Evolutionary conservation across 2,888 invertebrate species (phyloP), one percentile per base, ranked within the genome.

Genomic region (Reticulitermes lucifugus): DNA sequence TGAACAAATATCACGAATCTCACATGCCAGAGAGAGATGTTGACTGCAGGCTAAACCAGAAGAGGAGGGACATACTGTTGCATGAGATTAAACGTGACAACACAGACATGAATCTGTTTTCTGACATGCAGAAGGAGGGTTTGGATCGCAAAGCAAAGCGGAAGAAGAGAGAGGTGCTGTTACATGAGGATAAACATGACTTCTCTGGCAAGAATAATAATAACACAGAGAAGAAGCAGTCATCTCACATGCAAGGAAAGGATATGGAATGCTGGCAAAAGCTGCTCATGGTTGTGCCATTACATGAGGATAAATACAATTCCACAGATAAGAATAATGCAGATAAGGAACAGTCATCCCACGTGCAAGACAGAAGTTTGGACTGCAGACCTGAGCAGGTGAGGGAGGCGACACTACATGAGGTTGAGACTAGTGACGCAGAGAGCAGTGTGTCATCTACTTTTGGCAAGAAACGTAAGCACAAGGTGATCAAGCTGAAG

Each of bases 401-500:
- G n/a, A 22, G 60, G 22, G 18, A n/a, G 7, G n/a, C 2, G 60
- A n/a, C 22, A 21, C 2, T 21, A 6, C n/a, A n/a, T 35, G 35
- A 35, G 35, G n/a, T 21, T 21, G n/a, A 60, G 70, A 84, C 46
- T 46, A 12, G 12, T 60, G 60, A 46, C 3, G 51, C 70, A 21
- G 65, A 65, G 10, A 65, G 46, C 43, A 22, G n/a, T 59, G 43
- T 10, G 43, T 65, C 65, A 25, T 79, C 70, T 35, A 41, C 75
- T 21, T 25, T 25, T 25, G 65, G 25, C 14, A 22, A 35, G 14
- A 83, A 71, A 41, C n/a, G 21, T 12, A 51, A 25, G n/a, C 25
- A n/a, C 18, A 85, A 79, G 70, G 12, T 22, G 12, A 14, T 75
- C 7, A 79, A 46, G 51, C 59, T 84, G 4, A 85, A 83, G 85